Conservation (phyloP, 2,113 vertebrate genomes). For the Salvelinus fontinalis region DNA sequence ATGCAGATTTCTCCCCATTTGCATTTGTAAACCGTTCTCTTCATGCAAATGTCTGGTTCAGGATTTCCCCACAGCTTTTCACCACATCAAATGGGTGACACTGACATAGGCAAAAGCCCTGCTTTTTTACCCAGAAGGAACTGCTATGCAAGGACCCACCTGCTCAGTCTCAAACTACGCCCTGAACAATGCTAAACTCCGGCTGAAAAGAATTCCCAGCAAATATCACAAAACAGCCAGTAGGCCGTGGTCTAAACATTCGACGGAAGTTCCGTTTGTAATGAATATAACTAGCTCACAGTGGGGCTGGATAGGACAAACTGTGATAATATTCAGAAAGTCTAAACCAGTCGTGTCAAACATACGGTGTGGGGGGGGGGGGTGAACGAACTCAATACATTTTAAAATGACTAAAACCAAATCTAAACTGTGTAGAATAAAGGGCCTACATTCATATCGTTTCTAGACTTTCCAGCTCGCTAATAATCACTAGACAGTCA, state of each 20-base stretch:
- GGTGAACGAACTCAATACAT: no score
- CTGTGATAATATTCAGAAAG: neutral
- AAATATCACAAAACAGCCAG: conserved; percentile 19
- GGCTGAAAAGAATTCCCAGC: conserved; percentile 6
- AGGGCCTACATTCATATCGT: neutral
- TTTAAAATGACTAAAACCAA: no score
- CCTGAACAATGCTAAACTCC: neutral
- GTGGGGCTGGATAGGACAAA: neutral
- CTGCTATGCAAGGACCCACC: no score
- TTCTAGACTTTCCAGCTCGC: no score
- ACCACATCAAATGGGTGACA: neutral
- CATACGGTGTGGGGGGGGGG: no score
- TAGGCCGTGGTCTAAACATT: conserved; percentile 30
- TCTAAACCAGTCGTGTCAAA: neutral
- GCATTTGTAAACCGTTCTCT: conserved; percentile 18
- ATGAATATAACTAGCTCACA: neutral
- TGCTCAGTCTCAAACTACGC: neutral
- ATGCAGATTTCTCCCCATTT: conserved; percentile 3
- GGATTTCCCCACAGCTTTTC: conserved; percentile 18
- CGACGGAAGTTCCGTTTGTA: neutral
- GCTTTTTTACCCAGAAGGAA: no score
- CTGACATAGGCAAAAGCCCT: neutral
- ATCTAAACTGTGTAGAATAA: no score
- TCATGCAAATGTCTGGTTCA: conserved; percentile 36
- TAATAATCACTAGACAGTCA: no score